phyloP scores from a whole-genome alignment of 2,888 invertebrate genomes.

The Eledone cirrhosa region DNA sequence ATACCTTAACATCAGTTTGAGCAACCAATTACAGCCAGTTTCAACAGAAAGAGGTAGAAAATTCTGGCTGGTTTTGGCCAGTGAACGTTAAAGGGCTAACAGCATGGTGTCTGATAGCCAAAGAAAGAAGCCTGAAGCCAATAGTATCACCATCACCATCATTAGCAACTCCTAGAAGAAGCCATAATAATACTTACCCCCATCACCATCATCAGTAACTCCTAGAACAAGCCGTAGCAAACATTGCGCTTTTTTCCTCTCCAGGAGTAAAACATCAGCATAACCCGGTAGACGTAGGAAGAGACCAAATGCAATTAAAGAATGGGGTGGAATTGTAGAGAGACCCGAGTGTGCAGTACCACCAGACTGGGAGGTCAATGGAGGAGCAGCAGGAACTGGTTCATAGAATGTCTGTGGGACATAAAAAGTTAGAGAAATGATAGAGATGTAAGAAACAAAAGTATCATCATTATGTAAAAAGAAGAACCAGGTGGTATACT shows the following conservation, averaged over 20 bases:
- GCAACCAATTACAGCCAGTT: no score
- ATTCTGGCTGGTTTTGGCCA: no score
- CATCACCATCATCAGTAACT: conserved; percentile 90
- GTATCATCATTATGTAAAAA: background rate
- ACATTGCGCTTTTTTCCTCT: conserved; percentile 82
- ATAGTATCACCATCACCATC: conserved; percentile 85
- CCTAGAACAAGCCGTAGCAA: conserved; percentile 86
- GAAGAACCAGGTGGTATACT: background rate
- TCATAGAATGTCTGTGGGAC: conserved; percentile 46
- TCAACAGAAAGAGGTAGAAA: no score
- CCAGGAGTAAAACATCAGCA: conserved; percentile 87
- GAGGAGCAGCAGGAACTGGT: conserved; percentile 52
- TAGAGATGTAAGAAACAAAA: background rate
- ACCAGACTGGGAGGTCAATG: conserved; percentile 35
- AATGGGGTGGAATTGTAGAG: conserved; percentile 79
- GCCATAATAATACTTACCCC: conserved; percentile 76
- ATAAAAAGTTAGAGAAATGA: background rate
- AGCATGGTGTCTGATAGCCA: no score
- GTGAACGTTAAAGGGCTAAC: no score
- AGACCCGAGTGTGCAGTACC: conserved; percentile 33
- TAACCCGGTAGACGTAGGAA: conserved; percentile 90
- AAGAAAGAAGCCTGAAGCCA: no score
- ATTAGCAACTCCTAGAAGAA: conserved; percentile 89
- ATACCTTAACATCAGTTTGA: no score
- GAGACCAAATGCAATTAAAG: conserved; percentile 87